These are phyloP conservation scores for Spinus olivaceus DNA, from an alignment of 2,797 vertebrate genomes.

Conservation along the genomic window DNA sequence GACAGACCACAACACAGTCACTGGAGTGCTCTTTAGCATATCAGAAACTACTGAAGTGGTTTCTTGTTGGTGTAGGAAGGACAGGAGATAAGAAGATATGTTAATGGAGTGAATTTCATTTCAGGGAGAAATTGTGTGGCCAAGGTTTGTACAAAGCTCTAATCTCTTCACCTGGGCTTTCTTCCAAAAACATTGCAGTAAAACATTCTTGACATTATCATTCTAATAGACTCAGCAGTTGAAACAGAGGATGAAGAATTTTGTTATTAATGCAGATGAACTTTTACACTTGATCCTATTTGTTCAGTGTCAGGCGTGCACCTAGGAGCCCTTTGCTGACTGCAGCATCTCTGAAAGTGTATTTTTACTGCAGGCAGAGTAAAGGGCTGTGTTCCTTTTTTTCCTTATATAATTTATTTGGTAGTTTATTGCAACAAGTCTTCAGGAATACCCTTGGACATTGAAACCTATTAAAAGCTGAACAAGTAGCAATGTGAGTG, in stretches of 20 bases:
- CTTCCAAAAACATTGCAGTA: not conserved
- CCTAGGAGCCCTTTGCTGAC: not conserved
- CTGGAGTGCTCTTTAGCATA: not conserved
- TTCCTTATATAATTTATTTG: not conserved
- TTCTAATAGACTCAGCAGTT: not conserved
- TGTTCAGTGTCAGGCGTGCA: fast-evolving
- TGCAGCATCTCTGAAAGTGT: not conserved
- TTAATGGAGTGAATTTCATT: not conserved
- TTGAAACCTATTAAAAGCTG: not conserved
- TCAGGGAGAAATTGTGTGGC: not conserved
- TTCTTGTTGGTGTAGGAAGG: not conserved
- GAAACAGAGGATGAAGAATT: not conserved
- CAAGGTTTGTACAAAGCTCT: not conserved
- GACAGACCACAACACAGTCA: not conserved
- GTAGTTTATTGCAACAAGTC: not conserved
- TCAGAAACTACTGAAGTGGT: not conserved
- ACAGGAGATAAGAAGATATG: not conserved
- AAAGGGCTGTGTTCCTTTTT: not conserved
- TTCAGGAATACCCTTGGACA: not conserved
- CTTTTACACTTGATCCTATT: not conserved
- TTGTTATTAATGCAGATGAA: not conserved
- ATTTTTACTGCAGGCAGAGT: not conserved
- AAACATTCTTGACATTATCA: not conserved
- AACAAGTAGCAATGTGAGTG: not conserved
- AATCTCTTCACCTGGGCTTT: not conserved